A percentile compares a stretch with the other conserved stretches of the same genome.
Conservation (phyloP, 2,888 invertebrate genomes). For the Acleris emargana region DNA sequence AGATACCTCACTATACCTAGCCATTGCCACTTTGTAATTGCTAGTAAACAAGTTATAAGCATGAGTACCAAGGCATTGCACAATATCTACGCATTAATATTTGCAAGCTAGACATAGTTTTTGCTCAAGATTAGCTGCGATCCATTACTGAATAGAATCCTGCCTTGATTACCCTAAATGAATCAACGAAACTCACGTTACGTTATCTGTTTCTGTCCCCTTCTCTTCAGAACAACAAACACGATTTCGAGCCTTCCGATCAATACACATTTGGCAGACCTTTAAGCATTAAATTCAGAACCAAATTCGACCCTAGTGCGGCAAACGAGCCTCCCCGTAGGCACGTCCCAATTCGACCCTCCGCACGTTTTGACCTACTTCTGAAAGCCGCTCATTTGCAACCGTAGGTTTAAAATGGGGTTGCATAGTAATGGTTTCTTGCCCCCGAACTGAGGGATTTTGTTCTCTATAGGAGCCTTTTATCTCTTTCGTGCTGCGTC, state of each 20-base stretch:
- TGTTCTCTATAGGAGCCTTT: conserved; percentile 44
- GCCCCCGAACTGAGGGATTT: conserved; percentile 53
- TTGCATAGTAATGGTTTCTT: conserved; percentile 72
- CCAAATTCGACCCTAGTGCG: conserved; percentile 51
- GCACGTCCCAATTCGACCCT: conserved; percentile 77
- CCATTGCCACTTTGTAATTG: conserved; percentile 12
- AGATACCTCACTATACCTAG: neutral
- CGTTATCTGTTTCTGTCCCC: conserved; percentile 9
- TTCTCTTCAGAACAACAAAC: conserved; percentile 18
- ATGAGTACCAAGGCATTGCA: neutral
- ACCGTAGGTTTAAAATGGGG: conserved; percentile 75
- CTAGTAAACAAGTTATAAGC: conserved; percentile 8
- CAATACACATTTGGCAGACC: conserved; percentile 36
- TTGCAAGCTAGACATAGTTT: neutral
- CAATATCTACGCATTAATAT: too few species aligned
- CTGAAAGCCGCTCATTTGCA: conserved; percentile 72
- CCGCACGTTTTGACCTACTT: conserved; percentile 78
- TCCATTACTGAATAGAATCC: neutral
- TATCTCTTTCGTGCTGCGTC: conserved; percentile 48
- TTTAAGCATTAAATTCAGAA: conserved; percentile 29
- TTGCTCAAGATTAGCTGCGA: neutral
- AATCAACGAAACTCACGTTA: neutral
- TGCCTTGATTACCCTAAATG: neutral
- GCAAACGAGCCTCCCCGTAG: conserved; percentile 59
- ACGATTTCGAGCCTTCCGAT: conserved; percentile 20